These are phyloP conservation scores for Drosophila lacertosa DNA, from an alignment of 1,140 invertebrate genomes.

Conservation along the genomic window DNA sequence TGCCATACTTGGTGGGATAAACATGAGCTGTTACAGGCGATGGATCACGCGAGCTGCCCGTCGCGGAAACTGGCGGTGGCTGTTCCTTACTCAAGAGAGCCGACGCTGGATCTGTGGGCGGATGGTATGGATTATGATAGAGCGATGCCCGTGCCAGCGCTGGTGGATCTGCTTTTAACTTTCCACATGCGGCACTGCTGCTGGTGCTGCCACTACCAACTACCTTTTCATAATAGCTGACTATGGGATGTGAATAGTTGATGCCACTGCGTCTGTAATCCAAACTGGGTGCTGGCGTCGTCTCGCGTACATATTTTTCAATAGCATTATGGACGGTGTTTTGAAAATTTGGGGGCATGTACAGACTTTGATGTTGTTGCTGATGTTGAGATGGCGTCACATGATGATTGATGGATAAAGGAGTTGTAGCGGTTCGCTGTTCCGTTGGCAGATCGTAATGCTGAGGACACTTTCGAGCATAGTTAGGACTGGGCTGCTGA, in stretches of 20 bases:
- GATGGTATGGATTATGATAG: conserved; percentile 74
- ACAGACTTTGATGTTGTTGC: conserved; percentile 66
- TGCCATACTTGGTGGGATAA: conserved; percentile 74
- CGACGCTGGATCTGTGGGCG: conserved; percentile 6
- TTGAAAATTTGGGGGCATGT: conserved; percentile 75
- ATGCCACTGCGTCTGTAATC: conserved; percentile 37
- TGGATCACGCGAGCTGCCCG: conserved; percentile 32
- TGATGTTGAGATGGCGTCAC: background rate
- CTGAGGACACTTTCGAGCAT: conserved; percentile 74
- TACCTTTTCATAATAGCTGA: conserved; percentile 15
- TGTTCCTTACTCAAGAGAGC: conserved; percentile 26
- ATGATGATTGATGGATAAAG: background rate
- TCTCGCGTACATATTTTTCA: conserved; percentile 67
- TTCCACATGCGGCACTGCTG: conserved; percentile 28
- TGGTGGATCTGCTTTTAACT: conserved; percentile 47
- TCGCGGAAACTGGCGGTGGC: background rate
- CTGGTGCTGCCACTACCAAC: background rate
- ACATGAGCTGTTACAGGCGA: conserved; percentile 55
- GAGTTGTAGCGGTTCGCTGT: conserved; percentile 22
- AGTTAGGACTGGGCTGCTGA: conserved; percentile 75
- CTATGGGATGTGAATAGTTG: conserved; percentile 17
- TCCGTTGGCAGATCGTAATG: conserved; percentile 59
- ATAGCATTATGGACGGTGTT: conserved; percentile 69
- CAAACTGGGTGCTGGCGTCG: conserved; percentile 50
- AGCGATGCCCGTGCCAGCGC: conserved; percentile 58